Evolutionary conservation across 2,113 vertebrate genomes (phyloP).

Genomic region (Rhynchopsitta pachyrhyncha): DNA sequence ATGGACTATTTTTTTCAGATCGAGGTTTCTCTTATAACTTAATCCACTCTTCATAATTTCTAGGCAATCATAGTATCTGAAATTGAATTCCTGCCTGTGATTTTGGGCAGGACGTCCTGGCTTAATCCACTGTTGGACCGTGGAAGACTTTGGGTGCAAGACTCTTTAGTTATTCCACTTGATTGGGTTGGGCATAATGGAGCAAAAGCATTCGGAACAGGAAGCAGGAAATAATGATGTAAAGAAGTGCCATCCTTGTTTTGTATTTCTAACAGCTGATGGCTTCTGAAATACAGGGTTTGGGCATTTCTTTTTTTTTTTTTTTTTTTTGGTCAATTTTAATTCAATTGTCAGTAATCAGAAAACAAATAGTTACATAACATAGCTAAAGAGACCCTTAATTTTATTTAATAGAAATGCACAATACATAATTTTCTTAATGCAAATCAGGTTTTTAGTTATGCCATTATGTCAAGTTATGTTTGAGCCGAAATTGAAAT

Average conservation of each 20-base stretch:
- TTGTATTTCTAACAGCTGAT: background rate
- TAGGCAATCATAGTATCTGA: background rate
- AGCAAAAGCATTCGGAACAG: background rate
- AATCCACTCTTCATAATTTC: background rate
- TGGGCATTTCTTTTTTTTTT: background rate
- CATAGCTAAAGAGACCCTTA: background rate
- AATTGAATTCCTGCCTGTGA: background rate
- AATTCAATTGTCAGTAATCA: background rate
- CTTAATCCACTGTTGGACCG: background rate
- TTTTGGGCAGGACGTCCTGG: background rate
- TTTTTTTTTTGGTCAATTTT: background rate
- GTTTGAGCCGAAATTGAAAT: background rate
- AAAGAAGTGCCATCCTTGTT: accelerated
- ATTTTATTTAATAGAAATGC: background rate
- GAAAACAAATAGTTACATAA: background rate
- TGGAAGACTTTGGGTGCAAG: background rate
- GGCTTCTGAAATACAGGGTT: background rate
- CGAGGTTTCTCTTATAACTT: background rate
- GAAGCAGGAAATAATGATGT: background rate
- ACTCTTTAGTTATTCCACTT: background rate
- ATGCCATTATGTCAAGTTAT: background rate
- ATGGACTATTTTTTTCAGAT: background rate
- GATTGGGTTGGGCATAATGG: background rate
- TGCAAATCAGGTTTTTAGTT: background rate
- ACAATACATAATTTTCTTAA: background rate